Conservation (phyloP, 2,797 vertebrate genomes). For the Bradypodion pumilum region DNA sequence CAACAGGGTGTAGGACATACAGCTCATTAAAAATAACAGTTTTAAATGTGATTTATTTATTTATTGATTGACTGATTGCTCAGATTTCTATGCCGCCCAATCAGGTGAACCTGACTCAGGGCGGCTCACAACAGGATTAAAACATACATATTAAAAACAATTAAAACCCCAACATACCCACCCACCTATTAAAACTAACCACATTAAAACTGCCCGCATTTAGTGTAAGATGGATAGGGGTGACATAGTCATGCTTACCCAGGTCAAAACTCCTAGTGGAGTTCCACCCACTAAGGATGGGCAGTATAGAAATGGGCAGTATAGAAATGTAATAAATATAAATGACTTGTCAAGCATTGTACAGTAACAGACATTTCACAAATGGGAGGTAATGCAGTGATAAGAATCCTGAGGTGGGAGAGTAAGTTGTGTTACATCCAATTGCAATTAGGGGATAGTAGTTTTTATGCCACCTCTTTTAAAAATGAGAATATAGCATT, state of each 20-base stretch:
- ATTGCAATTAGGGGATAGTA: not conserved
- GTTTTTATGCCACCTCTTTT: not conserved
- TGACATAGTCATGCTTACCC: not conserved
- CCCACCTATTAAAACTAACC: no score
- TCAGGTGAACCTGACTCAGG: no score
- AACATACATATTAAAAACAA: no score
- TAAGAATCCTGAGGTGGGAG: not conserved
- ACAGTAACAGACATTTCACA: not conserved
- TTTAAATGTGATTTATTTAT: slow-evolving; percentile 3
- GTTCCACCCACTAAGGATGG: not conserved
- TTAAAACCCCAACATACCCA: no score
- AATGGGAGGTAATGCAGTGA: not conserved
- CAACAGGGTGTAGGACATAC: not conserved
- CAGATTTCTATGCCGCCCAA: no score
- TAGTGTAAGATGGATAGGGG: not conserved
- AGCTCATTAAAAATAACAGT: not conserved
- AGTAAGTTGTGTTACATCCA: not conserved
- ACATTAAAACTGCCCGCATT: no score
- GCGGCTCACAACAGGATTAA: no score
- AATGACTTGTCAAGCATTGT: not conserved
- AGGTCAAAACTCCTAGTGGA: not conserved
- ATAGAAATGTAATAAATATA: no score
- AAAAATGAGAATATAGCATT: not conserved
- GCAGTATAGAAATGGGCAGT: no score
- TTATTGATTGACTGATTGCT: no score